phyloP scores from a whole-genome alignment of 1,140 invertebrate species.

The Drosophila serrata region DNA sequence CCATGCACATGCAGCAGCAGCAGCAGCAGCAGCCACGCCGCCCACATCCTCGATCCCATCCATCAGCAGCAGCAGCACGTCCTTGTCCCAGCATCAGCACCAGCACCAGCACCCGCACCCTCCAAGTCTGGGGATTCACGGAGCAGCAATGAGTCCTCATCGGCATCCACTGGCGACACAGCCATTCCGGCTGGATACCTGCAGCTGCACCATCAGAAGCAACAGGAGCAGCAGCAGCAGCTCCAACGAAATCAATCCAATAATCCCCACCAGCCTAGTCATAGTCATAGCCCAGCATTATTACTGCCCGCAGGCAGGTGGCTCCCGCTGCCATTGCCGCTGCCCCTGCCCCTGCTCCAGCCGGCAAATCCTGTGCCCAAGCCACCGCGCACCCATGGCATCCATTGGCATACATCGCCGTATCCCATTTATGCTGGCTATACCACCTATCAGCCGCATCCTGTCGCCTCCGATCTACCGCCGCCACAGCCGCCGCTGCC shows the following conservation, averaged over 20 bases:
- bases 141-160: conserved; percentile 68
- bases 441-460: conserved; percentile 41
- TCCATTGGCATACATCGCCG: conserved; percentile 10
- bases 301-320: conserved; percentile 17
- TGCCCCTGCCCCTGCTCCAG: conserved; percentile 17
- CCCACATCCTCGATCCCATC: conserved; percentile 36
- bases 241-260: conserved; percentile 4
- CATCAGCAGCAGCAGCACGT: conserved; percentile 20
- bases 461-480: background rate
- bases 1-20: conserved; percentile 78
- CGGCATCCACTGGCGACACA: conserved; percentile 72
- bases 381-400: conserved; percentile 62
- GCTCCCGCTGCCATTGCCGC: conserved; percentile 17
- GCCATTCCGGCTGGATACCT: conserved; percentile 69
- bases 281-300: conserved; percentile 55
- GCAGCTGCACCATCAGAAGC: conserved; percentile 33
- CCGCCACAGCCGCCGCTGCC: background rate
- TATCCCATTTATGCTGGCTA: conserved; percentile 5
- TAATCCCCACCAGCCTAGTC: conserved; percentile 64
- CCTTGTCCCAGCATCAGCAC: conserved; percentile 27
- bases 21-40: conserved; percentile 65
- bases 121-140: conserved; percentile 9
- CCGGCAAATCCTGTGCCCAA: conserved; percentile 71
- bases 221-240: conserved; percentile 9
- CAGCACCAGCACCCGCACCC: conserved; percentile 26